Evolutionary conservation across 2,797 vertebrate species (phyloP), one percentile per base, ranked within the genome.

Genomic region (Siniperca undulata): DNA sequence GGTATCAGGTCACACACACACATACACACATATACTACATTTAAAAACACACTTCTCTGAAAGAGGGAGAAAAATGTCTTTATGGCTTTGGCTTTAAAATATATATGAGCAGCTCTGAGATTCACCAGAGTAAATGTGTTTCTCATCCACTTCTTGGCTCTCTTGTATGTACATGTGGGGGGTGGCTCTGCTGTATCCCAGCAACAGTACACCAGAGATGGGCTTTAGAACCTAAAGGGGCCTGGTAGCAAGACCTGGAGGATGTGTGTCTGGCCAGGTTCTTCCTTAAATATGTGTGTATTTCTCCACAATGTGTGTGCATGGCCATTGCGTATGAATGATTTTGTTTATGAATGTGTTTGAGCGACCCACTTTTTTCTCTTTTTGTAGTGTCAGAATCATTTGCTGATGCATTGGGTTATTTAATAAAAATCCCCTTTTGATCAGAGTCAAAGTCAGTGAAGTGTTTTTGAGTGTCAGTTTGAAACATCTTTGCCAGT

Each of bases 101-200:
- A 95, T 95, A 82, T 59, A 95, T 95, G 92, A 93, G 88, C 36
- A 34, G 84, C 86, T 87, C 82, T 72, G 73, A 92, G 90, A 92
- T 91, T 84, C 81, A 84, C 84, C 52, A 74, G 78, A 89, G 80
- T 85, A 90, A 91, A 94, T 92, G 90, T 82, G 85, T 89, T 94
- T 93, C 82, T 91, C 81, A 86, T 91, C 85, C 74, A 86, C 86
- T 84, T 84, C 78, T 69, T 40, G 69, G 38, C 74, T 86, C 62
- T 82, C 68, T 69, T 78, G 62, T 87, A 87, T 91, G 76, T 88
- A 90, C 91, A 80, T 92, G 30, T 76, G 64, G 69, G 76, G 78
- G 81, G 85, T 71, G 77, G 87, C 42, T 85, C 74, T 87, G 48
- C 80, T 81, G 87, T 92, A 86, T 89, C 93, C 90, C 91, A 89